A percentile compares a stretch with the other conserved stretches of the same genome.
Evolutionary conservation across 2,888 invertebrate genomes (phyloP).

Genomic region (Eucera pruinosa): DNA sequence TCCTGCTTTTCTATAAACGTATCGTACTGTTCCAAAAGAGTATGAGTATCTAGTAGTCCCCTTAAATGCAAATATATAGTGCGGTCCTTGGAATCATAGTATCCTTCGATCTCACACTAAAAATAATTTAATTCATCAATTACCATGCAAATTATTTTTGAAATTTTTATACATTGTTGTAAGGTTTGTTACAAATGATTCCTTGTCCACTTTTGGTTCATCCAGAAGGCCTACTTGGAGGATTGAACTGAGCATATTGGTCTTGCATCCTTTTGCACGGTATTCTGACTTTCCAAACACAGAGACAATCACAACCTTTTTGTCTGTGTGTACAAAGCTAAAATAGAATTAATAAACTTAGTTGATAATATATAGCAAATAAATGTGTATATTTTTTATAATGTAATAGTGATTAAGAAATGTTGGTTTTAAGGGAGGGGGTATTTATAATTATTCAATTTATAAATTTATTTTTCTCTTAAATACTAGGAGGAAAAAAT

Average conservation of each 20-base stretch:
- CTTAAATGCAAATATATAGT: slow-evolving; percentile 86
- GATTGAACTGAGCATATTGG: slow-evolving; percentile 84
- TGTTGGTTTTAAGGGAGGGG: background rate
- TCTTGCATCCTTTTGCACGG: slow-evolving; percentile 88
- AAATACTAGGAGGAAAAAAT: background rate
- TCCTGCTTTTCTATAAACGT: slow-evolving; percentile 84
- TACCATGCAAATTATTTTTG: background rate
- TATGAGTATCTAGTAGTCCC: slow-evolving; percentile 86
- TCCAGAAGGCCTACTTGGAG: slow-evolving; percentile 79
- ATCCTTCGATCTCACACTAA: slow-evolving; percentile 85
- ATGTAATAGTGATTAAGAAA: background rate
- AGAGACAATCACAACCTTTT: slow-evolving; percentile 89
- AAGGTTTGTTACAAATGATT: slow-evolving; percentile 78
- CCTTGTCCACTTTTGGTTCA: slow-evolving; percentile 78
- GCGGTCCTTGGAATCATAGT: slow-evolving; percentile 85
- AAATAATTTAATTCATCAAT: slow-evolving; percentile 19
- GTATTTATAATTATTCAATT: background rate
- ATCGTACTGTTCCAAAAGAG: slow-evolving; percentile 85
- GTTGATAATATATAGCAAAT: background rate
- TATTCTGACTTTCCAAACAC: slow-evolving; percentile 90
- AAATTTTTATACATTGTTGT: background rate
- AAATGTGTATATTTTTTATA: background rate
- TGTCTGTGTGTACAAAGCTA: slow-evolving; percentile 76
- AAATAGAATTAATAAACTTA: slow-evolving; percentile 36
- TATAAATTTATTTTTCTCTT: background rate